A percentile compares a stretch with the other conserved stretches of the same genome.
Conservation (phyloP, 2,113 vertebrate species). For the Gavia stellata region DNA sequence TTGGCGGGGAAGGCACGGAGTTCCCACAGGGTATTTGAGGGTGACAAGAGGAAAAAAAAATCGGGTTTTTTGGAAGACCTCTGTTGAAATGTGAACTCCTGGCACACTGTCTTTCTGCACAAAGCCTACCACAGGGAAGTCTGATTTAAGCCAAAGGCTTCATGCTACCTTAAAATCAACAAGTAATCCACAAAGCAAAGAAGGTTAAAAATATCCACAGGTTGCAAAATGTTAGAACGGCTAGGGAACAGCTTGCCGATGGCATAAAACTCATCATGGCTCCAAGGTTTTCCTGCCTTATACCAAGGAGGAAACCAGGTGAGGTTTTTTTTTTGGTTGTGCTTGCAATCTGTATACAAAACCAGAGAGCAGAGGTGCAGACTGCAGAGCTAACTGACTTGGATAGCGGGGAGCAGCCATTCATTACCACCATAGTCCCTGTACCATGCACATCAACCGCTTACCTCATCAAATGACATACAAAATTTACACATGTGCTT, state of each 20-base stretch:
- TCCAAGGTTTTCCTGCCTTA: background rate
- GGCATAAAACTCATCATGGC: background rate
- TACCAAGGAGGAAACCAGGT: background rate
- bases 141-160: background rate
- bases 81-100: background rate
- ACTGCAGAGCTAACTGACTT: background rate
- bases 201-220: background rate
- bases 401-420: background rate
- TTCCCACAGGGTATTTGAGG: background rate
- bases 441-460: fast-evolving
- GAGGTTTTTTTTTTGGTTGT: background rate
- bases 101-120: background rate
- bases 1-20: background rate
- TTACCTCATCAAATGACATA: background rate
- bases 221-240: background rate
- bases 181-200: background rate
- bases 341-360: background rate
- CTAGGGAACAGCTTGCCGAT: background rate
- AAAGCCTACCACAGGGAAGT: background rate
- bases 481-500: background rate
- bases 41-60: background rate
- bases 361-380: background rate
- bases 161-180: background rate
- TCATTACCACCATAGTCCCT: background rate
- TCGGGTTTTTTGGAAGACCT: background rate